A percentile compares a stretch with the other conserved stretches of the same genome.
Evolutionary conservation across 2,113 vertebrate genomes (phyloP).

Genomic region (Ochotona princeps): DNA sequence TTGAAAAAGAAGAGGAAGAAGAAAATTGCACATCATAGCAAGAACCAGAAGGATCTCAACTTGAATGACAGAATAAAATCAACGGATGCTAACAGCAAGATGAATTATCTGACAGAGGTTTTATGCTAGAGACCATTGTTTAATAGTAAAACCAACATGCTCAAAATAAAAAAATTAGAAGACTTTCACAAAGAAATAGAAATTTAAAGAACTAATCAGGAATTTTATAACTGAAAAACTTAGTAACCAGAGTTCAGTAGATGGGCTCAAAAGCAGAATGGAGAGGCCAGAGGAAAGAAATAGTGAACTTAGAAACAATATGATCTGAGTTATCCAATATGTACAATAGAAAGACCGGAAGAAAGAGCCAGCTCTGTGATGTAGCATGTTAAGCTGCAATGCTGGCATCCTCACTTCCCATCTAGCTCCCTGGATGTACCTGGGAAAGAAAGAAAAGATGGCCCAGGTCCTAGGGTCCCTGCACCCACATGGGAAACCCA

Average conservation of each 20-base stretch:
- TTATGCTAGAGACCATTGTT: neutral
- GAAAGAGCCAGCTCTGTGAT: too few relatives aligned
- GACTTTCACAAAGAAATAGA: neutral
- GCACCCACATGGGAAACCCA: too few relatives aligned
- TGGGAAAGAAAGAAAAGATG: too few relatives aligned
- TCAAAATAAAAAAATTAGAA: constrained; percentile 42
- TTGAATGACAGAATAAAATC: neutral
- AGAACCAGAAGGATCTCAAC: neutral
- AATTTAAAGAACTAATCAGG: neutral
- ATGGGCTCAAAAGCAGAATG: neutral
- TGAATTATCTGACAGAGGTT: constrained; percentile 23
- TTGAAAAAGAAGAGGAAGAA: neutral
- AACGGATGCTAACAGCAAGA: neutral
- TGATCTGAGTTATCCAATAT: neutral
- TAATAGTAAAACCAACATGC: neutral
- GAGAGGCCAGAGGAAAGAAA: neutral
- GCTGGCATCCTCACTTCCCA: too few relatives aligned
- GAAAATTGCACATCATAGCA: neutral
- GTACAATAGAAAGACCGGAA: neutral
- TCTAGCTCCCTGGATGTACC: too few relatives aligned
- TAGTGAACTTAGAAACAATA: neutral
- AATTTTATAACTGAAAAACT: constrained; percentile 46
- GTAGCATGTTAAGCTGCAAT: too few relatives aligned
- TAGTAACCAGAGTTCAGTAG: neutral
- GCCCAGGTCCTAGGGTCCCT: too few relatives aligned